Evolutionary conservation across 2,888 invertebrate genomes (phyloP).

Genomic region (Andrena flavipes): DNA sequence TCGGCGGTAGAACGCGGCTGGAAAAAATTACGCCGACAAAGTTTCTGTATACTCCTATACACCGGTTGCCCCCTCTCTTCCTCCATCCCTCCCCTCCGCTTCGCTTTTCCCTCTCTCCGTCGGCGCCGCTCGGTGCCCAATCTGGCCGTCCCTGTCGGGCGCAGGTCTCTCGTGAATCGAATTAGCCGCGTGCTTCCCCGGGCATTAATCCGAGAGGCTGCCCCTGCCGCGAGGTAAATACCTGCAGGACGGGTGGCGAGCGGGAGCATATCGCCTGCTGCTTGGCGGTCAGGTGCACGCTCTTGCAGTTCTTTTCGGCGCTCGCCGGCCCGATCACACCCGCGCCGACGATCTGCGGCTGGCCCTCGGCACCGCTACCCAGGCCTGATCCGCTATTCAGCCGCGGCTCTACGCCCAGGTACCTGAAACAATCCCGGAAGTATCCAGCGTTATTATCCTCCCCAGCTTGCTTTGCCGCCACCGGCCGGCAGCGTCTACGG

Average conservation of each 20-base stretch:
- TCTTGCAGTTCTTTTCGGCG: conserved; percentile 83
- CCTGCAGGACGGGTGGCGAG: conserved; percentile 83
- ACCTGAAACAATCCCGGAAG: conserved; percentile 76
- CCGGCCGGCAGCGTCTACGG: too few relatives aligned
- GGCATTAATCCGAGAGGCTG: conserved; percentile 67
- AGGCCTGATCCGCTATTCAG: conserved; percentile 71
- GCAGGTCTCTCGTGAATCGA: conserved; percentile 65
- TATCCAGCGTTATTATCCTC: conserved; percentile 28
- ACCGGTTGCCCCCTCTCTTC: conserved; percentile 4
- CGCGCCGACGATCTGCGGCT: conserved; percentile 76
- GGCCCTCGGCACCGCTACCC: conserved; percentile 75
- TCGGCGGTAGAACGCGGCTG: background rate
- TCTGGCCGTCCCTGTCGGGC: conserved; percentile 3
- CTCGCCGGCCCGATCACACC: conserved; percentile 83
- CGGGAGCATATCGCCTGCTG: conserved; percentile 83
- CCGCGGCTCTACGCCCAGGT: conserved; percentile 82
- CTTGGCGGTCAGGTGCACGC: conserved; percentile 81
- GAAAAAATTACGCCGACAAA: conserved; percentile 33
- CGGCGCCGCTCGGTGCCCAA: conserved; percentile 11
- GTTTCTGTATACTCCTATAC: conserved; percentile 1
- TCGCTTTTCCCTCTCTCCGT: background rate
- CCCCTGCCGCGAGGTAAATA: conserved; percentile 70
- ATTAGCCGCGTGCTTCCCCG: conserved; percentile 70
- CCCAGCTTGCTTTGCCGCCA: background rate
- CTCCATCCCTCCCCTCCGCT: background rate